Percentiles rank a stretch among this genome's conserved stretches.
phyloP scores from a whole-genome alignment of 2,113 vertebrate genomes.

The Neofelis nebulosa region DNA sequence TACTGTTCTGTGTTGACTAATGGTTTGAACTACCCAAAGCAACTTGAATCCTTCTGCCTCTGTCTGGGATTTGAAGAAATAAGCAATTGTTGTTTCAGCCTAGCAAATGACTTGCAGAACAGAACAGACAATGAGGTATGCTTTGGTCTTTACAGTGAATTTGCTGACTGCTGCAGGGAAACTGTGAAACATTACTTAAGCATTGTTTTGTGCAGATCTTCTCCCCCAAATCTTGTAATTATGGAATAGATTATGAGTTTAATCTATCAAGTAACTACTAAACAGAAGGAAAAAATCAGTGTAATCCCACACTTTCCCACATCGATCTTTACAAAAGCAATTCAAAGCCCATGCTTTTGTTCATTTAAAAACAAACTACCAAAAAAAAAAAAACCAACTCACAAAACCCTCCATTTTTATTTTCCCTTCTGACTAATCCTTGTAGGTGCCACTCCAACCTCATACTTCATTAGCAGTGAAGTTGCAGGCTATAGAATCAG shows the following conservation, averaged over 20 bases:
- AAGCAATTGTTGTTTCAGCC: constrained; percentile 7
- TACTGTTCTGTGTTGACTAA: neutral
- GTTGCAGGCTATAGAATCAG: constrained; percentile 68
- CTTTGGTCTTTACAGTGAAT: neutral
- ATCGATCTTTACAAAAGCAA: constrained; percentile 60
- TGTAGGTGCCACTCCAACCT: neutral
- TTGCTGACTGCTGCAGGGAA: constrained; percentile 53
- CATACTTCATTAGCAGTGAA: constrained; percentile 71
- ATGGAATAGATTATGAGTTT: constrained; percentile 58
- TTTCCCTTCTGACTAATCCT: constrained; percentile 26
- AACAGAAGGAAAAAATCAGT: neutral
- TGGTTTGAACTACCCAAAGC: neutral
- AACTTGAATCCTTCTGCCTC: neutral
- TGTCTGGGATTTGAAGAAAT: constrained; percentile 1
- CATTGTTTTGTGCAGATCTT: constrained; percentile 58
- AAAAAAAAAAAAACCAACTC: neutral
- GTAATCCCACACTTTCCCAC: constrained; percentile 29
- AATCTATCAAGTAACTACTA: constrained; percentile 68
- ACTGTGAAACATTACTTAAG: constrained; percentile 67
- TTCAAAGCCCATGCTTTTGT: constrained; percentile 45
- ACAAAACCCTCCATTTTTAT: neutral
- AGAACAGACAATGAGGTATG: constrained; percentile 15
- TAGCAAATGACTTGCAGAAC: constrained; percentile 49
- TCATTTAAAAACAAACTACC: constrained; percentile 60
- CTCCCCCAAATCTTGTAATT: constrained; percentile 11